phyloP scores from a whole-genome alignment of 1,140 invertebrate genomes.

The Chrysoperla carnea region DNA sequence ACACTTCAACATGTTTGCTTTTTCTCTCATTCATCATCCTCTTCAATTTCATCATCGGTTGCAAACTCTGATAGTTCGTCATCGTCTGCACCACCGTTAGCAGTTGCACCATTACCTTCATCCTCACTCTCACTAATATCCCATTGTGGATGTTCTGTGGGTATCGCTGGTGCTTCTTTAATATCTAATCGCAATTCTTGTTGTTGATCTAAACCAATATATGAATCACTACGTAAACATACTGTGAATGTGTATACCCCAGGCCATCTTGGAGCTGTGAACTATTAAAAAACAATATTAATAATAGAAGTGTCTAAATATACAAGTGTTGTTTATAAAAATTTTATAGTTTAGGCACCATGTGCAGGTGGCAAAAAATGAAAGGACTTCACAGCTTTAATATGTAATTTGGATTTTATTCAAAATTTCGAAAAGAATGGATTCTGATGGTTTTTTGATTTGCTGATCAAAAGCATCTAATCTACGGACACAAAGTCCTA shows the following conservation, averaged over 20 bases:
- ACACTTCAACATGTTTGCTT: not conserved
- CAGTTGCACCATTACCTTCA: slow-evolving; percentile 59
- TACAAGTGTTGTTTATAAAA: not conserved
- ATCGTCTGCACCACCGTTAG: slow-evolving; percentile 43
- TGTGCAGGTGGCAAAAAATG: not conserved
- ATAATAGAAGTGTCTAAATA: slow-evolving; percentile 3
- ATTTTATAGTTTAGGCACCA: not conserved
- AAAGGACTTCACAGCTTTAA: too few relatives aligned
- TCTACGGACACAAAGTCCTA: too few relatives aligned
- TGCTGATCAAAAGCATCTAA: too few relatives aligned
- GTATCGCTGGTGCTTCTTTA: slow-evolving; percentile 80
- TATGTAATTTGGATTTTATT: too few relatives aligned
- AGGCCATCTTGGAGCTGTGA: slow-evolving; percentile 86
- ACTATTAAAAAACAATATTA: slow-evolving; percentile 24
- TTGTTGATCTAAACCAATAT: slow-evolving; percentile 79
- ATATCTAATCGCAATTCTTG: slow-evolving; percentile 92
- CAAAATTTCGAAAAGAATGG: too few relatives aligned
- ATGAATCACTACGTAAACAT: slow-evolving; percentile 81
- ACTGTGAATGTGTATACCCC: slow-evolving; percentile 89
- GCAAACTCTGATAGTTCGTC: slow-evolving; percentile 36
- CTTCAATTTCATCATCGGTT: slow-evolving; percentile 49
- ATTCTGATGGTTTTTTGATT: too few relatives aligned
- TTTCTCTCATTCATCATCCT: slow-evolving; percentile 24
- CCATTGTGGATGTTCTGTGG: slow-evolving; percentile 89
- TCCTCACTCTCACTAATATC: slow-evolving; percentile 88